These are phyloP conservation scores for Brachionus calyciflorus DNA, from an alignment of 1,140 invertebrate genomes.

Conservation along the genomic window DNA sequence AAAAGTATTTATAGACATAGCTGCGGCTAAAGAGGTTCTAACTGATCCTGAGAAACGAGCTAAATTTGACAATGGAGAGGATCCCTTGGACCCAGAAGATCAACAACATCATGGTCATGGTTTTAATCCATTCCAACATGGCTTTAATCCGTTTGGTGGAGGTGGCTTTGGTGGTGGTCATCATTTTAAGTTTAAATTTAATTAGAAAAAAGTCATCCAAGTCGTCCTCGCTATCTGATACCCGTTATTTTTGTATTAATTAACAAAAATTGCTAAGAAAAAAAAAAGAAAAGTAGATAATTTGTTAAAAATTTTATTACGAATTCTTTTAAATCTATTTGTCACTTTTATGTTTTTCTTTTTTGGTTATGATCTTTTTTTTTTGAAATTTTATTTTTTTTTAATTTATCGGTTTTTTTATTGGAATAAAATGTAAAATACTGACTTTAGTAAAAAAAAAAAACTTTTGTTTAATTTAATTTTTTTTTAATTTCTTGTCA, in stretches of 20 bases:
- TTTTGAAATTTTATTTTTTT: neutral
- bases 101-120: slow-evolving; percentile 53
- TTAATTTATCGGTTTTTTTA: neutral
- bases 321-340: too few species aligned
- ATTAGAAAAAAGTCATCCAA: slow-evolving; percentile 49
- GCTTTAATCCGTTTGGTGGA: slow-evolving; percentile 73
- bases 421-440: too few species aligned
- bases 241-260: neutral
- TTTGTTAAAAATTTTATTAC: slow-evolving; percentile 25
- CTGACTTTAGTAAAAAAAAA: too few species aligned
- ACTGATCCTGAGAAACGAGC: slow-evolving; percentile 80
- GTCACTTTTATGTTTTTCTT: too few species aligned
- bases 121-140: slow-evolving; percentile 63
- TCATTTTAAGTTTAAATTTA: slow-evolving; percentile 92
- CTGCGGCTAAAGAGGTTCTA: slow-evolving; percentile 93
- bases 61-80: slow-evolving; percentile 88
- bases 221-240: slow-evolving; percentile 19
- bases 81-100: slow-evolving; percentile 92
- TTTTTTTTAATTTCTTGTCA: too few species aligned
- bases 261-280: too few species aligned
- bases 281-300: neutral
- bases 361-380: neutral
- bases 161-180: slow-evolving; percentile 63
- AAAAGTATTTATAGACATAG: slow-evolving; percentile 97
- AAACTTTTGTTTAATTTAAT: too few species aligned